These are phyloP conservation scores for Venustaconcha ellipsiformis DNA, from an alignment of 1,140 invertebrate species.

Conservation along the genomic window DNA sequence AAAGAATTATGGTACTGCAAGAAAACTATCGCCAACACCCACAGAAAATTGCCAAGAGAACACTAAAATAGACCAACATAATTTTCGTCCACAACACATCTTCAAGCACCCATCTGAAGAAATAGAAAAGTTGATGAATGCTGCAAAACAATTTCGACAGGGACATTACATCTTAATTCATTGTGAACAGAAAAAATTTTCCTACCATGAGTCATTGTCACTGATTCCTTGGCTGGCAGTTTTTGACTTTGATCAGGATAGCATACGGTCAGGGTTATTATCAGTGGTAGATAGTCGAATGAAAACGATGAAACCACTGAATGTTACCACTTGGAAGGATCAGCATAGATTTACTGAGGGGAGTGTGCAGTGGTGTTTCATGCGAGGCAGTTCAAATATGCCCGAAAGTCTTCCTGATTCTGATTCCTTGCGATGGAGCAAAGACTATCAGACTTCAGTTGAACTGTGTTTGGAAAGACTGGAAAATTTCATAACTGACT, in stretches of 20 bases:
- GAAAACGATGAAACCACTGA: slow-evolving; percentile 24
- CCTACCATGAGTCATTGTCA: slow-evolving; percentile 26
- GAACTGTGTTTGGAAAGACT: slow-evolving; percentile 23
- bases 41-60: too few species aligned
- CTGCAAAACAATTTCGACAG: slow-evolving; percentile 3
- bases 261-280: slow-evolving; percentile 35
- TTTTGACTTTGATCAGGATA: slow-evolving; percentile 43
- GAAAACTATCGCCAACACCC: too few species aligned
- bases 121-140: too few species aligned
- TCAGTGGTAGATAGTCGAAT: slow-evolving; percentile 27
- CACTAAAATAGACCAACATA: too few species aligned
- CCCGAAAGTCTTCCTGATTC: slow-evolving; percentile 24
- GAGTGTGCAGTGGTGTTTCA: slow-evolving; percentile 40
- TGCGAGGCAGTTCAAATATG: slow-evolving; percentile 32
- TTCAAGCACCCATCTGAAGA: too few species aligned
- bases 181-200: slow-evolving; percentile 1
- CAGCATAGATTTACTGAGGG: slow-evolving; percentile 28
- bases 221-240: slow-evolving; percentile 43
- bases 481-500: slow-evolving; percentile 20
- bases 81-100: too few species aligned
- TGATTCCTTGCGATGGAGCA: slow-evolving; percentile 32
- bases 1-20: too few species aligned
- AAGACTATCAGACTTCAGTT: slow-evolving; percentile 17
- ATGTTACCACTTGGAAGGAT: slow-evolving; percentile 31
- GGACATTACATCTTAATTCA: slow-evolving; percentile 12